Base-by-base conservation (phyloP, 1,140 invertebrate species). In the Sitobion miscanthi region DNA sequence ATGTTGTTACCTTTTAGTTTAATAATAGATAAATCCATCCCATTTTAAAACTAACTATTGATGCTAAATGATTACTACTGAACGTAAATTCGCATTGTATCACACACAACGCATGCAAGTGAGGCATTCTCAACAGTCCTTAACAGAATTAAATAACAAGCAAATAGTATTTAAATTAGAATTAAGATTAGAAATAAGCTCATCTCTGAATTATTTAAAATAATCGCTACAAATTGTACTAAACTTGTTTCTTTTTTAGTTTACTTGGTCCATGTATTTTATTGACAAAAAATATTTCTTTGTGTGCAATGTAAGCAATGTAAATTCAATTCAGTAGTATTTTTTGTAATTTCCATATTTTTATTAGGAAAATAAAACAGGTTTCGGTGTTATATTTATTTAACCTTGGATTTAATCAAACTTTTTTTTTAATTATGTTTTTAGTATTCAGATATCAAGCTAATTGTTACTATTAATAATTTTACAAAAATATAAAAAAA, bases 331-430 rank as follows among this genome's bases (percentile, higher is more conserved):
- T 57, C 25, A 25, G 38, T 69, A 30, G 42, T 90, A 38, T 38
- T 90, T 45, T 30, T 47, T 62, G 42, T 69, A 69, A 62, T 90
- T 90, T 45, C 62, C 54, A 90, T 69, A 45, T 62, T 69, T 90
- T 42, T 90, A 90, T 35, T 38, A 45, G 57, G 38, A 89, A 89
- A 42, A 89, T 57, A 57, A 20, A 89, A 89, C 87, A 52, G 49
- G 88, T 89, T 89, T 90, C 4, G 45, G 30, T 47, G 25, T 69
- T 52, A 69, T 90, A 42, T 57, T 57, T 90, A 17, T 69, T 45
- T 62, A 69, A 47, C 57, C 89, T 90, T 90, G 57, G 47, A 45
- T 69, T 69, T 62, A 90, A 90, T 45, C n/a, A 30, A 45, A 89
- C 38, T 89, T 42, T 54, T n/a, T 87, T 5, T 21, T 35, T 54